Percentiles rank a stretch among this genome's conserved stretches.
These are phyloP conservation scores for Geococcyx californianus DNA, from an alignment of 2,113 vertebrate genomes.

Conservation along the genomic window DNA sequence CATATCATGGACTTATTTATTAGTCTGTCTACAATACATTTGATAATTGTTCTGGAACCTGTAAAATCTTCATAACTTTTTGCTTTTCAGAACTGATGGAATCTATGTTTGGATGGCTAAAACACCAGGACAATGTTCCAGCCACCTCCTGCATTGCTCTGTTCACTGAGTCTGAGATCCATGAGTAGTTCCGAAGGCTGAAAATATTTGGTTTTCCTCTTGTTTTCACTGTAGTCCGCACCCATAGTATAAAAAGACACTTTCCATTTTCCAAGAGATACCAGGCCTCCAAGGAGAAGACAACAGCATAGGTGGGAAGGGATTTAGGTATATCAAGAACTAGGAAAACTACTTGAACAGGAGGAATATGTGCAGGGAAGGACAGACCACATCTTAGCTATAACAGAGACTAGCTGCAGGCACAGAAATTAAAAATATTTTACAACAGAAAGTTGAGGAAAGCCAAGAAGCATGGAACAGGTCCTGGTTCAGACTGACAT, in stretches of 20 bases:
- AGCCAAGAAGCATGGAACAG: background rate
- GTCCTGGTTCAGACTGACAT: background rate
- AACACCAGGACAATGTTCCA: background rate
- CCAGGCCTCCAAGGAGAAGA: background rate
- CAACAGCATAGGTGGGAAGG: background rate
- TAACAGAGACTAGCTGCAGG: background rate
- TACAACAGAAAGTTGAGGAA: background rate
- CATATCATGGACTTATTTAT: background rate
- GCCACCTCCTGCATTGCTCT: background rate
- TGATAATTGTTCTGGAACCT: background rate
- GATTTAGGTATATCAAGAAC: background rate
- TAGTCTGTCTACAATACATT: background rate
- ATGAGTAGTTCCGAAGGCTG: background rate
- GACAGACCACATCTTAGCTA: background rate
- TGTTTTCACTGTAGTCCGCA: background rate
- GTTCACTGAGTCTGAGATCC: background rate
- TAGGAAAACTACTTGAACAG: background rate
- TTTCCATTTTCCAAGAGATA: background rate
- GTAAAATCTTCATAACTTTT: background rate
- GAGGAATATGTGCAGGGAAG: background rate
- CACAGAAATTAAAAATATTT: background rate
- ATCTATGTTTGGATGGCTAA: background rate
- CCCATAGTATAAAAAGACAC: background rate
- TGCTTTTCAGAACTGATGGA: background rate
- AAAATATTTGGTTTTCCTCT: background rate